phyloP scores from a whole-genome alignment of 2,888 invertebrate genomes.

The Agriopis aurantiaria region DNA sequence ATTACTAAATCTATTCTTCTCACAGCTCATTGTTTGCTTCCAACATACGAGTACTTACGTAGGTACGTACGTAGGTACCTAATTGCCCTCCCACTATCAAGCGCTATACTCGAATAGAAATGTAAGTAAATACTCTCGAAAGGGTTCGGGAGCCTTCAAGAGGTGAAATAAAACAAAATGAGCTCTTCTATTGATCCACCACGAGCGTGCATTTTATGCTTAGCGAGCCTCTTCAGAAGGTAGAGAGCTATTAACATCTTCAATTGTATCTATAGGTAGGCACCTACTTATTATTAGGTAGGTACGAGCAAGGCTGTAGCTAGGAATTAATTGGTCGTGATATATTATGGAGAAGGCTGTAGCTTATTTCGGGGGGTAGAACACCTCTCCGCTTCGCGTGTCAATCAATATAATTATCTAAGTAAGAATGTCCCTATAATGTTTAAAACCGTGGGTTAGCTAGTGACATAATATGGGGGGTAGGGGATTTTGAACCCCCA shows the following conservation, averaged over 20 bases:
- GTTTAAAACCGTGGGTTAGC: too few species aligned
- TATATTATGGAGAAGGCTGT: too few species aligned
- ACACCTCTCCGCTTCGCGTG: too few species aligned
- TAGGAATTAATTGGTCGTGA: too few species aligned
- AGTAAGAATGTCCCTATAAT: too few species aligned
- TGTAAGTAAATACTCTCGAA: conserved; percentile 74
- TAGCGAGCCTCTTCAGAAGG: conserved; percentile 51
- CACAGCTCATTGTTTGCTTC: conserved; percentile 63
- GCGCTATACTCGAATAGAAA: conserved; percentile 51
- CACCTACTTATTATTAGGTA: neutral
- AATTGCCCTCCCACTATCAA: conserved; percentile 66
- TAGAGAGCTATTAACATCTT: neutral
- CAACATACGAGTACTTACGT: conserved; percentile 48
- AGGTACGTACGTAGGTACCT: neutral
- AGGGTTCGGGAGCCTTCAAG: conserved; percentile 74
- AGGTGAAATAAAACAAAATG: conserved; percentile 79
- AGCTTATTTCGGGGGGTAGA: too few species aligned
- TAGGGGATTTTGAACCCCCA: too few species aligned
- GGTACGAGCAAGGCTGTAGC: neutral
- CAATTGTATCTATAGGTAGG: neutral
- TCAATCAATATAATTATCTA: too few species aligned
- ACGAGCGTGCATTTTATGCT: conserved; percentile 69
- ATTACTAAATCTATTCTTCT: conserved; percentile 58
- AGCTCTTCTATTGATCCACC: conserved; percentile 73
- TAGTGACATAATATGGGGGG: too few species aligned